These are phyloP conservation scores for Malthinus flaveolus DNA, from an alignment of 2,888 invertebrate species.

Conservation along the genomic window DNA sequence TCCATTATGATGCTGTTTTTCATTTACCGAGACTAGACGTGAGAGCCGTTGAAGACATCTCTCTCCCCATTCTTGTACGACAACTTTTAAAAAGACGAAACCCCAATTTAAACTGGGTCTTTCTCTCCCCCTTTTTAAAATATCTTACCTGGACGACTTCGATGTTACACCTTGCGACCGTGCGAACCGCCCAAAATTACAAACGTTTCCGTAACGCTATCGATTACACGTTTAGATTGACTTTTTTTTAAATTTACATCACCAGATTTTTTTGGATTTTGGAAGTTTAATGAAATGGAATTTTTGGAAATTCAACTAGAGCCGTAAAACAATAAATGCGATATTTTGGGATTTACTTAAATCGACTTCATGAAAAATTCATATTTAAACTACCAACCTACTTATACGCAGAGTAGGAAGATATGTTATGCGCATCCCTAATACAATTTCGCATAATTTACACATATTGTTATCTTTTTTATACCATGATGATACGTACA, in stretches of 20 bases:
- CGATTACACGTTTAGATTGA: background rate
- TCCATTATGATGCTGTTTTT: constrained; percentile 24
- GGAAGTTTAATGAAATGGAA: too few species aligned
- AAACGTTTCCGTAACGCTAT: constrained; percentile 19
- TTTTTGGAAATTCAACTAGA: too few species aligned
- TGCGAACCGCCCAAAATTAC: constrained; percentile 38
- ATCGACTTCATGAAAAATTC: constrained; percentile 17
- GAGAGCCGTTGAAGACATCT: constrained; percentile 29
- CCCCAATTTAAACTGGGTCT: constrained; percentile 37
- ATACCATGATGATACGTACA: background rate
- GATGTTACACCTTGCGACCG: constrained; percentile 38
- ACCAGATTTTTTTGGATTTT: too few species aligned
- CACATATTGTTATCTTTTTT: background rate
- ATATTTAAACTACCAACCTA: constrained; percentile 2
- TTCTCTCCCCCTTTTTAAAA: constrained; percentile 11
- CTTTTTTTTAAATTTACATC: too few species aligned
- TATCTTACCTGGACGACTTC: constrained; percentile 23
- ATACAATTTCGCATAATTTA: constrained; percentile 11
- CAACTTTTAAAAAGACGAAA: constrained; percentile 21
- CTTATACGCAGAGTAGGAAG: constrained; percentile 7
- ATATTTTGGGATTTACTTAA: background rate
- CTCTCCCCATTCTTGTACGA: constrained; percentile 25
- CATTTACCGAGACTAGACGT: constrained; percentile 16
- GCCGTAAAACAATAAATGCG: background rate
- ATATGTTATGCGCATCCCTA: constrained; percentile 7